Base-by-base conservation (phyloP, 2,113 vertebrate species). In the Rissa tridactyla region DNA sequence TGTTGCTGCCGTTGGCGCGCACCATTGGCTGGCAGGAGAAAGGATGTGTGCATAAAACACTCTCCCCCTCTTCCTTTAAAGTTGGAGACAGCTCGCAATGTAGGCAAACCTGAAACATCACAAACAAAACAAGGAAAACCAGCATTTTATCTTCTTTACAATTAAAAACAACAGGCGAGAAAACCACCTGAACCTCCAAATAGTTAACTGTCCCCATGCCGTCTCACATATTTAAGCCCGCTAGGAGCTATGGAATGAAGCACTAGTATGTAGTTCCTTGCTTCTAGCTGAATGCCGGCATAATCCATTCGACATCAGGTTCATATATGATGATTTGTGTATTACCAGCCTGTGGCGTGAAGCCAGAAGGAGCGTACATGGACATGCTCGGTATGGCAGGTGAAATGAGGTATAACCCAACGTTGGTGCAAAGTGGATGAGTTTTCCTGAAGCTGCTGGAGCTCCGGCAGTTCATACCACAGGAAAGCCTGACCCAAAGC, bases 1-100 rank as follows among this genome's bases (percentile, higher is more conserved):
- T 10, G 13, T 32, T 73, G 44, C 36, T 70, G 64, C 40, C 0
- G 1, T 30, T 36, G 21, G 19, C 1, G 0, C 12, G 12, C 47
- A 49, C 46, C 36, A 15, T 26, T 15, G 58, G 26, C 30, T 71
- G 66, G 16, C 38, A 57, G 75, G 25, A 64, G 11, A 78, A 66
- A 73, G 17, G 38, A 29, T 15, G 2, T 42, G 60, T 75, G 29
- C 61, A 17, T n/a, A 70, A 82, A 89, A 71, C 17, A 29, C 29
- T 76, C 34, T 23, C 18, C 19, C 21, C 19, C 18, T 19, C 12
- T 82, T 52, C 23, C 69, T 51, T 86, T 68, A 40, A 38, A 4
- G 2, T 4, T 34, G 21, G 12, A 71, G 32, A 21, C 17, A 66
- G 64, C 38, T 78, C 51, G 30, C 18, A 26, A 11, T 10, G 6